Evolutionary conservation across 2,888 invertebrate species (phyloP).

Genomic region (Hedychridium roseum): DNA sequence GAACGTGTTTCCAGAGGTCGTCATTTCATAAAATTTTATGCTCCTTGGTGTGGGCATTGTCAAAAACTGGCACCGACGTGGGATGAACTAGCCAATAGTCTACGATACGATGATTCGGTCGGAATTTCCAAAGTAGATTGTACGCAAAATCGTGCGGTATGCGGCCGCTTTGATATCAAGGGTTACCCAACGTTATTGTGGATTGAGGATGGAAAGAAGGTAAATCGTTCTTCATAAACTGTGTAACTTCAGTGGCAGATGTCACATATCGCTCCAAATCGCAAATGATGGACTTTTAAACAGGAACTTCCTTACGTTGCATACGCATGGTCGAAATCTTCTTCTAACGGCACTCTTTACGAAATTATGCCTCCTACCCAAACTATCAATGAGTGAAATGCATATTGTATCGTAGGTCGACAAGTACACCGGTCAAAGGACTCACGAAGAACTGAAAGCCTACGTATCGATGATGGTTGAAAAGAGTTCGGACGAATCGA

Average conservation of each 20-base stretch:
- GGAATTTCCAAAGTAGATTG: conserved; percentile 88
- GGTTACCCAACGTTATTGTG: conserved; percentile 89
- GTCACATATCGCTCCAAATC: too few species aligned
- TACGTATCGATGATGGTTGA: conserved; percentile 78
- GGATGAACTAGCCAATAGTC: conserved; percentile 80
- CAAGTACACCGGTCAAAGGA: conserved; percentile 75
- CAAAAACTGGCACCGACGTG: conserved; percentile 86
- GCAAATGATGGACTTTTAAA: too few species aligned
- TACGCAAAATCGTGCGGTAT: conserved; percentile 76
- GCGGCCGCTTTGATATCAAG: conserved; percentile 81
- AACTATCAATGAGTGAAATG: too few species aligned
- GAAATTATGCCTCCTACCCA: too few species aligned
- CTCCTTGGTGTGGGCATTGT: conserved; percentile 91
- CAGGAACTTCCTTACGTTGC: too few species aligned
- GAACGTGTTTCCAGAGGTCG: conserved; percentile 76
- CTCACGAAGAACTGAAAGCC: conserved; percentile 73
- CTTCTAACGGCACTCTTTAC: too few species aligned
- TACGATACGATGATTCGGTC: conserved; percentile 73
- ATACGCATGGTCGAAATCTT: too few species aligned
- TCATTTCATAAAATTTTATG: conserved; percentile 91
- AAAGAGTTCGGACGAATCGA: conserved; percentile 60
- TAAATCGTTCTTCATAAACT: too few species aligned
- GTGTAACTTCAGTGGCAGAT: too few species aligned
- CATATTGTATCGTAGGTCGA: conserved; percentile 80
- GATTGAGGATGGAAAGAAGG: conserved; percentile 87